These are phyloP conservation scores for Pseudococcus jackbeardsleyi DNA, from an alignment of 2,888 invertebrate genomes.

Conservation along the genomic window DNA sequence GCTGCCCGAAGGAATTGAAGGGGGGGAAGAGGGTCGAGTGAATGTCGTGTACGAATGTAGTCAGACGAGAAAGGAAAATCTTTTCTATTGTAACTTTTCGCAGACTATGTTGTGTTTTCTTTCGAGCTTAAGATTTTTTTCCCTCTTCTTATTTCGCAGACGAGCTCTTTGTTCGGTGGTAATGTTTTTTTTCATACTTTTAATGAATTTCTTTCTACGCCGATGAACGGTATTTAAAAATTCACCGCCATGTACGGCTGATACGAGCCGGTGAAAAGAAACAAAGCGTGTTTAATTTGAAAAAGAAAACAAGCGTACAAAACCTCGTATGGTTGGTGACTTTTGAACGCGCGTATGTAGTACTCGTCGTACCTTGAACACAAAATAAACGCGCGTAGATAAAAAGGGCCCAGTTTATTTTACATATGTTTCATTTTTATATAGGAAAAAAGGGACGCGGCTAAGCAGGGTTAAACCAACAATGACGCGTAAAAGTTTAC, in stretches of 20 bases:
- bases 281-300: constrained; percentile 41
- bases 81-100: constrained; percentile 1
- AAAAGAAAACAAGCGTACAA: neutral
- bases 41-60: neutral
- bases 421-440: constrained; percentile 19
- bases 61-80: neutral
- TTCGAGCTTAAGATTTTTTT: neutral
- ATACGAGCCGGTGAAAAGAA: neutral
- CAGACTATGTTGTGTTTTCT: neutral
- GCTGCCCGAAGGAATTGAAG: neutral
- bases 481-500: constrained; percentile 40
- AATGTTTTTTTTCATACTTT: constrained; percentile 38
- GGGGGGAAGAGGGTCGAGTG: neutral
- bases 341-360: constrained; percentile 15
- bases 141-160: neutral
- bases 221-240: constrained; percentile 34
- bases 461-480: constrained; percentile 41
- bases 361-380: too few species aligned
- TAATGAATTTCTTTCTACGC: constrained; percentile 22
- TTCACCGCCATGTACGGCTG: neutral
- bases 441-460: neutral
- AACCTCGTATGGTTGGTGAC: neutral
- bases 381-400: constrained; percentile 24
- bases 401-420: constrained; percentile 19
- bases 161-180: neutral